A percentile compares a stretch with the other conserved stretches of the same genome.
Evolutionary conservation across 2,888 invertebrate genomes (phyloP).

Genomic region (Auanema freiburgensis): DNA sequence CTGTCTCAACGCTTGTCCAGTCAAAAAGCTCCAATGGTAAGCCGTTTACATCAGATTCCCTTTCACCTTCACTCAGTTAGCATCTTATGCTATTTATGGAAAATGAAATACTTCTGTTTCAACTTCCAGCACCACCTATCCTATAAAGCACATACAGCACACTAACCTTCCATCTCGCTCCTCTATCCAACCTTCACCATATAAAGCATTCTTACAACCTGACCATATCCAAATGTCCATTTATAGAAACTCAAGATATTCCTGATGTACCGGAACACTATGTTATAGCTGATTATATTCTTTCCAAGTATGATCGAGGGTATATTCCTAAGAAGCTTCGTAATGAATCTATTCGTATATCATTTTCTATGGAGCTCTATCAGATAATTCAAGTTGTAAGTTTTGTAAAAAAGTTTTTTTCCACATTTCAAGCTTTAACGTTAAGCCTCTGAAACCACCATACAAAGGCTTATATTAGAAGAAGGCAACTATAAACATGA

Average conservation of each 20-base stretch:
- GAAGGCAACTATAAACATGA: too few species aligned
- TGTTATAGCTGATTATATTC: constrained; percentile 33
- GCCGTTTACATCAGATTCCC: too few species aligned
- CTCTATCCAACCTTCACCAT: too few species aligned
- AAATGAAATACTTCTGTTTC: neutral
- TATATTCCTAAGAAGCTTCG: constrained; percentile 26
- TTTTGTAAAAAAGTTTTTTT: neutral
- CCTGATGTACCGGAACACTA: constrained; percentile 31
- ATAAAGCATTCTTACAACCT: too few species aligned
- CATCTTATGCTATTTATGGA: too few species aligned
- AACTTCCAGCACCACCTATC: neutral
- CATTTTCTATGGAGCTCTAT: constrained; percentile 61
- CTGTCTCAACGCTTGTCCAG: too few species aligned
- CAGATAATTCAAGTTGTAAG: constrained; percentile 61
- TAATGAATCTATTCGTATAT: constrained; percentile 51
- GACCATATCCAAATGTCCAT: too few species aligned
- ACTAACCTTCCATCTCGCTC: too few species aligned
- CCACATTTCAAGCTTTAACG: neutral
- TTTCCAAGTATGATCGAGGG: constrained; percentile 33
- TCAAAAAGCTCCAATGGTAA: too few species aligned
- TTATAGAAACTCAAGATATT: neutral
- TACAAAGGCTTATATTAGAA: neutral
- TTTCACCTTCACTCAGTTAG: too few species aligned
- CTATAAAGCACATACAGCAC: too few species aligned
- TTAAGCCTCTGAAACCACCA: neutral